phyloP scores from a whole-genome alignment of 2,797 vertebrate species.

The Coreius guichenoti region DNA sequence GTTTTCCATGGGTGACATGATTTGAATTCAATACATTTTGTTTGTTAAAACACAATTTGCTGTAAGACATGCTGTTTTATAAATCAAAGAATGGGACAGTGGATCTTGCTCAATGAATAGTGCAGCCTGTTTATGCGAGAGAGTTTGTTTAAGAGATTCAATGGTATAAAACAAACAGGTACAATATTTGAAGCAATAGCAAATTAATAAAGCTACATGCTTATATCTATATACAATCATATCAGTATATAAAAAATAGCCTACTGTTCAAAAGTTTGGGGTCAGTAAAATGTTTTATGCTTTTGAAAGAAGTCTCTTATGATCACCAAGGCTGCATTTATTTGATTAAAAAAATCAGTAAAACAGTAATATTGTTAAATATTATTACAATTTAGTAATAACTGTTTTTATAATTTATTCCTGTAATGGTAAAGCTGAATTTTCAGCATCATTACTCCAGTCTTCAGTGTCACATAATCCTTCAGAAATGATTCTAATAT shows the following conservation, averaged over 20 bases:
- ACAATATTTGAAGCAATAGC: background rate
- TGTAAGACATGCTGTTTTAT: constrained; percentile 1
- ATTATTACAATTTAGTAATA: too few species aligned
- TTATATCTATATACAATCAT: background rate
- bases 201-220: background rate
- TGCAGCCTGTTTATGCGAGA: background rate
- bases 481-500: background rate
- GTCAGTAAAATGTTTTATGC: background rate
- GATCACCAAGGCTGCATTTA: too few species aligned
- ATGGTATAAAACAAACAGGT: background rate
- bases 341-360: too few species aligned
- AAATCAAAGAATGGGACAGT: constrained; percentile 24
- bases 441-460: too few species aligned
- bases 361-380: too few species aligned
- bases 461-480: background rate
- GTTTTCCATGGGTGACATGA: constrained; percentile 19
- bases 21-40: constrained; percentile 34
- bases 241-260: too few species aligned
- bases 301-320: background rate
- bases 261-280: background rate
- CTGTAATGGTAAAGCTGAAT: too few species aligned
- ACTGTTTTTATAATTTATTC: too few species aligned
- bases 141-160: background rate
- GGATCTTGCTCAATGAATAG: background rate
- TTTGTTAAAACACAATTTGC: constrained; percentile 35